Conservation (phyloP, 2,113 vertebrate species). For the Cardinalis cardinalis region DNA sequence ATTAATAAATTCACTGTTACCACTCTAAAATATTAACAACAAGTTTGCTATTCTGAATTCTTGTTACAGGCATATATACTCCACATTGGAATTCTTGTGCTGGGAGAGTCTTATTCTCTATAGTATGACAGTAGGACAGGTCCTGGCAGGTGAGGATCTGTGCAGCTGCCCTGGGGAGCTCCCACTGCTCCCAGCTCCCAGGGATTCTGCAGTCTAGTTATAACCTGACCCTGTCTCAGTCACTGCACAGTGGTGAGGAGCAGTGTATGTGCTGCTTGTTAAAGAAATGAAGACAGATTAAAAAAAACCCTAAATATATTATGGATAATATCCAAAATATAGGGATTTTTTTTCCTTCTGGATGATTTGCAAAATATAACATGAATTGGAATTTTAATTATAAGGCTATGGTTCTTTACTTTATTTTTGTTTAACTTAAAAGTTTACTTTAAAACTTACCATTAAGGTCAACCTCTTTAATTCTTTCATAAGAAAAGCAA, state of each 20-base stretch:
- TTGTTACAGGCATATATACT: neutral
- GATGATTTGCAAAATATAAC: neutral
- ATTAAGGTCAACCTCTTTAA: neutral
- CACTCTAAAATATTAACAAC: neutral
- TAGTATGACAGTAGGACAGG: rapidly evolving
- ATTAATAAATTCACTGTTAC: neutral
- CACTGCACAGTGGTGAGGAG: neutral
- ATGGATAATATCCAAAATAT: neutral
- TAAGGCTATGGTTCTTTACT: neutral
- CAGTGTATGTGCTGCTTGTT: neutral
- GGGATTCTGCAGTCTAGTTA: neutral
- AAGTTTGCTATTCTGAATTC: neutral
- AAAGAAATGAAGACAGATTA: neutral
- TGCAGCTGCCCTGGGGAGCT: neutral
- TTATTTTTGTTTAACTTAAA: neutral
- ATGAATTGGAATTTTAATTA: neutral
- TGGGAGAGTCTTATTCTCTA: neutral
- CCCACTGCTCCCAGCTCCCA: rapidly evolving
- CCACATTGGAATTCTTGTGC: rapidly evolving
- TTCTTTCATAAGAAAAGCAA: neutral
- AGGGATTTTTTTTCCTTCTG: neutral
- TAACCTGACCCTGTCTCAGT: neutral
- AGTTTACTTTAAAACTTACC: neutral
- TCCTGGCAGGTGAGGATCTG: neutral
- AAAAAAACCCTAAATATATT: rapidly evolving